A percentile compares a stretch with the other conserved stretches of the same genome.
phyloP scores from a whole-genome alignment of 2,888 invertebrate species.

The Clitarchus hookeri region DNA sequence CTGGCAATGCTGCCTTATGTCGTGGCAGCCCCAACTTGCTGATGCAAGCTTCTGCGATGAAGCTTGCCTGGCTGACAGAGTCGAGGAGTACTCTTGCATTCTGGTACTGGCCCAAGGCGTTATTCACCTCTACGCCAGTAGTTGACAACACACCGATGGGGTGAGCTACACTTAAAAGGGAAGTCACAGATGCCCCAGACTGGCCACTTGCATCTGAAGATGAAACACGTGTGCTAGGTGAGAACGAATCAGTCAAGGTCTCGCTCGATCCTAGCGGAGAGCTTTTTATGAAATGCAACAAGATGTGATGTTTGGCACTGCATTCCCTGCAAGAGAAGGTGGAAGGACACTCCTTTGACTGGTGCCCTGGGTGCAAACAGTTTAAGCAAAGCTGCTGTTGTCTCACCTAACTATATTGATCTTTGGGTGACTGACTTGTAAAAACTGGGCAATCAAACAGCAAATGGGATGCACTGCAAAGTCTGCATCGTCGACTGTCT shows the following conservation, averaged over 20 bases:
- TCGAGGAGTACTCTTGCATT: not conserved
- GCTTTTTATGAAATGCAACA: not conserved
- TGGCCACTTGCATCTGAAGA: not conserved
- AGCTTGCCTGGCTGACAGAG: not conserved
- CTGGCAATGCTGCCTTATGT: not conserved
- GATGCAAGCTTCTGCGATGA: not conserved
- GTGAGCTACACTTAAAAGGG: too few relatives aligned
- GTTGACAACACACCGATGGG: not conserved
- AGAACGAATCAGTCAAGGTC: not conserved
- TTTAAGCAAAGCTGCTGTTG: too few relatives aligned
- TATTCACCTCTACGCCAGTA: too few relatives aligned
- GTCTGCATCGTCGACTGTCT: too few relatives aligned
- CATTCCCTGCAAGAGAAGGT: too few relatives aligned
- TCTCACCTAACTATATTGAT: too few relatives aligned
- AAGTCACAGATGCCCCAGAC: not conserved
- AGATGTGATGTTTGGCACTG: not conserved
- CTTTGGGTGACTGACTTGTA: too few relatives aligned
- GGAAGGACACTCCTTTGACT: too few relatives aligned
- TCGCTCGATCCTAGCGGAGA: not conserved
- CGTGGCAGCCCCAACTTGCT: not conserved
- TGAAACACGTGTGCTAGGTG: not conserved
- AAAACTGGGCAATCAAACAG: too few relatives aligned
- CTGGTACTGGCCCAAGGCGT: not conserved
- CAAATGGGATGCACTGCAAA: too few relatives aligned
- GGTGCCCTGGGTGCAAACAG: too few relatives aligned